Conservation (phyloP, 2,888 invertebrate species). For the Anoplius nigerrimus region DNA sequence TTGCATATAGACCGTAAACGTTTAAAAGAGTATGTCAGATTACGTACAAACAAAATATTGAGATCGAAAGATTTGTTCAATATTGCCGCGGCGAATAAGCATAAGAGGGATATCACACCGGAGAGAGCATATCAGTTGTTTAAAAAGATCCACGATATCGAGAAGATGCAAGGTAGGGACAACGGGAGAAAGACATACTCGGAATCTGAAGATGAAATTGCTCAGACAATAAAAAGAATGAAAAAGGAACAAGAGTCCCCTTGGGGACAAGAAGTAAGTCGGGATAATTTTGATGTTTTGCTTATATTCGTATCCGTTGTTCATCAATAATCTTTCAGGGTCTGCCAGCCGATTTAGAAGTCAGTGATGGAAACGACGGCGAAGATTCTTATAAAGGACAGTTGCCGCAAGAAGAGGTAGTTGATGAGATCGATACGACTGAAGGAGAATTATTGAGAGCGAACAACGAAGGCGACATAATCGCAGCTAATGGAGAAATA, state of each 20-base stretch:
- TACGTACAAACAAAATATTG: conserved; percentile 69
- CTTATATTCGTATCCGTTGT: not conserved
- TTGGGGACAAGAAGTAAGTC: conserved; percentile 68
- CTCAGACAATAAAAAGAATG: conserved; percentile 66
- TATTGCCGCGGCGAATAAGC: conserved; percentile 70
- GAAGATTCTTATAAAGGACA: conserved; percentile 67
- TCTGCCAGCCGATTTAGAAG: conserved; percentile 64
- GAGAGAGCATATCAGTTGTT: conserved; percentile 68
- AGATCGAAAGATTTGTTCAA: conserved; percentile 72
- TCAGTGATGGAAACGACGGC: conserved; percentile 65
- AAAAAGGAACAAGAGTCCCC: conserved; percentile 66
- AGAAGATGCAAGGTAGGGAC: conserved; percentile 63
- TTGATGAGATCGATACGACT: conserved; percentile 62
- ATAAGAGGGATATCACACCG: conserved; percentile 66
- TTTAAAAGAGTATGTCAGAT: conserved; percentile 70
- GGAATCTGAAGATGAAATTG: conserved; percentile 68
- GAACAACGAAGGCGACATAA: conserved; percentile 62
- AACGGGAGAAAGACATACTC: conserved; percentile 56
- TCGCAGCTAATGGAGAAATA: conserved; percentile 66
- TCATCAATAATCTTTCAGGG: conserved; percentile 46
- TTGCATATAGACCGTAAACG: conserved; percentile 71
- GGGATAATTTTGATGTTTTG: not conserved
- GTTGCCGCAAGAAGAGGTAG: conserved; percentile 65
- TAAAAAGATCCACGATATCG: conserved; percentile 69
- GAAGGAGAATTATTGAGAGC: conserved; percentile 62